Evolutionary conservation across 2,113 vertebrate species (phyloP).

Genomic region (Scartelaos histophorus): DNA sequence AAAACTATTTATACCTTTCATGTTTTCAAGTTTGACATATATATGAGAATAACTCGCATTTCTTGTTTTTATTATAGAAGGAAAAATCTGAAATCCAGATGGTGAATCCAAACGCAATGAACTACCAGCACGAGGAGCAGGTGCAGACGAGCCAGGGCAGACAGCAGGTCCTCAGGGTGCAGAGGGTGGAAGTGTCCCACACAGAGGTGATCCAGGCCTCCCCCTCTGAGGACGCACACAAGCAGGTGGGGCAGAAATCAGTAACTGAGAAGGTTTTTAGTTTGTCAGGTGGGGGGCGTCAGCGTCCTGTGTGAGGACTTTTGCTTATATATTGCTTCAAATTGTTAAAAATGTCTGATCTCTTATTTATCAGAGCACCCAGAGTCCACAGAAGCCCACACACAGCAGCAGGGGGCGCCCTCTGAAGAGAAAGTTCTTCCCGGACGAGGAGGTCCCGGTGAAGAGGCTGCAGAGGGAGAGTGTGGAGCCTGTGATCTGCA

Average conservation of each 20-base stretch:
- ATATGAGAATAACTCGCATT: neutral
- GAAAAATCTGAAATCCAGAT: neutral
- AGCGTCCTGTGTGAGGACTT: too few species aligned
- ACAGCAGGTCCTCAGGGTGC: neutral
- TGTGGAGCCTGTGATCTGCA: constrained; percentile 36
- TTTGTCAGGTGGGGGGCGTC: too few species aligned
- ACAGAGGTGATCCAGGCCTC: neutral
- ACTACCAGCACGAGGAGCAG: constrained; percentile 9
- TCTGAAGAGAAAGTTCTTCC: constrained; percentile 17
- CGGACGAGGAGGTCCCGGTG: neutral
- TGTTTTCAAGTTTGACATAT: too few species aligned
- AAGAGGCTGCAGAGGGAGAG: constrained; percentile 15
- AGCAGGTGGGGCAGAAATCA: neutral
- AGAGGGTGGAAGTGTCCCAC: neutral
- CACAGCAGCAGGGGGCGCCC: fast-evolving
- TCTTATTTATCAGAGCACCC: neutral
- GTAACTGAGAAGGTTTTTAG: neutral
- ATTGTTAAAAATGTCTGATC: neutral
- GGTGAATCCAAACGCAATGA: neutral
- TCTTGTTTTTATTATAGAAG: neutral
- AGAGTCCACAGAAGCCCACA: neutral
- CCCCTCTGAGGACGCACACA: neutral
- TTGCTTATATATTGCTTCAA: too few species aligned
- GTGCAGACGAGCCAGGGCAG: neutral
- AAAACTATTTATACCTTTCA: too few species aligned